Conservation (phyloP, 1,140 invertebrate species). For the Sycophaga agraensis region DNA sequence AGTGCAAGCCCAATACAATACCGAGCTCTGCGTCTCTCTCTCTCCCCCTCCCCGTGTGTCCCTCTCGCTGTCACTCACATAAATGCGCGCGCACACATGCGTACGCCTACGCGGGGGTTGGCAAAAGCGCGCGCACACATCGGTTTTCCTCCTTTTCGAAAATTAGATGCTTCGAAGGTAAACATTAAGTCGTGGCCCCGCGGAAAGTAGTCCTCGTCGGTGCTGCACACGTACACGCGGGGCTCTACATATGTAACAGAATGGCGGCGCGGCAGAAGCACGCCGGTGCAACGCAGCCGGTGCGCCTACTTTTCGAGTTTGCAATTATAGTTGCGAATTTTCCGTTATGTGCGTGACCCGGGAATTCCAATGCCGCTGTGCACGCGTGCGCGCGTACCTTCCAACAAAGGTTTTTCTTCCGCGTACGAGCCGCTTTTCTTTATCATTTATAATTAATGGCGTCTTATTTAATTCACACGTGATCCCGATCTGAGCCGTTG, state of each 20-base stretch:
- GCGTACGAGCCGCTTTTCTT: no score
- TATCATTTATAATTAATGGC: no score
- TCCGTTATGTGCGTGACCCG: conserved; percentile 6
- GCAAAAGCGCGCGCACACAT: conserved; percentile 14
- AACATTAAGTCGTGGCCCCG: conserved; percentile 20
- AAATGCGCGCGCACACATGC: no score
- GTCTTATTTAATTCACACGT: no score
- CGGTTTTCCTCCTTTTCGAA: conserved; percentile 1
- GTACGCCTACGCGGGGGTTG: conserved; percentile 7
- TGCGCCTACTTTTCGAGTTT: conserved; percentile 9
- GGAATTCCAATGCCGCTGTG: background rate
- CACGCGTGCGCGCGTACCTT: no score
- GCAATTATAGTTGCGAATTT: conserved; percentile 16
- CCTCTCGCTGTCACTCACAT: background rate
- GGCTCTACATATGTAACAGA: no score
- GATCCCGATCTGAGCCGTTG: no score
- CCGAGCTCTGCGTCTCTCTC: background rate
- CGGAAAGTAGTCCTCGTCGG: conserved; percentile 20
- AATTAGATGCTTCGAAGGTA: conserved; percentile 22
- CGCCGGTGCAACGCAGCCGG: no score
- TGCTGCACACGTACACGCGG: no score
- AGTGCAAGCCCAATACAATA: background rate
- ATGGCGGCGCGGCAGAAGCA: no score
- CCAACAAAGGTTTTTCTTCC: no score
- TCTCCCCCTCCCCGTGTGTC: background rate